phyloP scores from a whole-genome alignment of 2,113 vertebrate species.

The Sylvietta virens region DNA sequence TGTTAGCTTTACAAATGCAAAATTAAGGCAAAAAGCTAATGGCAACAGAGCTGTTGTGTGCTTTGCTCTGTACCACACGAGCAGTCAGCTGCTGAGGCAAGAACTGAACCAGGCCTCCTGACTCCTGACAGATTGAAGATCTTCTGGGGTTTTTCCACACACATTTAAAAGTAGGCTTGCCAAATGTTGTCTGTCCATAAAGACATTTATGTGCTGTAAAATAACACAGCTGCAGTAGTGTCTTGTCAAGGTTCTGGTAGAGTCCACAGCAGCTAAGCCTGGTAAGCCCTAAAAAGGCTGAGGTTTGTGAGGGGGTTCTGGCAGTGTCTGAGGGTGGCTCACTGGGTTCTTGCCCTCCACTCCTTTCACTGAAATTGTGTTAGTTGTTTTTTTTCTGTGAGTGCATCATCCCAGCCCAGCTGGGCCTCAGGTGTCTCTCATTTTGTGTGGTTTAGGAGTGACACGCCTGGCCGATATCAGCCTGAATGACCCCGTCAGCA shows the following conservation, averaged over 20 bases:
- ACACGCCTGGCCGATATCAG: conserved; percentile 83
- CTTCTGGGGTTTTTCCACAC: not conserved
- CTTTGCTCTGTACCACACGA: not conserved
- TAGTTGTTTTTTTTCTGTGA: not conserved
- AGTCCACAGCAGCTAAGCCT: not conserved
- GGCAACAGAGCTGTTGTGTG: not conserved
- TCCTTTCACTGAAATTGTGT: not conserved
- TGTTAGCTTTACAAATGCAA: not conserved
- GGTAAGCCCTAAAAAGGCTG: not conserved
- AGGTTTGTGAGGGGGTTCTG: not conserved
- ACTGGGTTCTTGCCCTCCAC: not conserved
- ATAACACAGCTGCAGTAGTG: not conserved
- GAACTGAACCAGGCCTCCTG: not conserved
- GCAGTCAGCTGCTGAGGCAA: not conserved
- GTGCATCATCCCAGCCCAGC: not conserved
- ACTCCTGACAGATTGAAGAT: not conserved
- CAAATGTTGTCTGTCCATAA: not conserved
- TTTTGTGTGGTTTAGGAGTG: conserved; percentile 72
- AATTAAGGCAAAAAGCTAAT: not conserved
- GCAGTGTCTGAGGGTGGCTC: not conserved
- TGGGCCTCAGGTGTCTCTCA: not conserved
- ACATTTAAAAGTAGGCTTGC: not conserved
- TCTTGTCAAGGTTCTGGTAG: not conserved
- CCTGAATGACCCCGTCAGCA: conserved; percentile 78
- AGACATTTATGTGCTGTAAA: not conserved